phyloP scores from a whole-genome alignment of 2,888 invertebrate genomes.

The Lumbricus terrestris region DNA sequence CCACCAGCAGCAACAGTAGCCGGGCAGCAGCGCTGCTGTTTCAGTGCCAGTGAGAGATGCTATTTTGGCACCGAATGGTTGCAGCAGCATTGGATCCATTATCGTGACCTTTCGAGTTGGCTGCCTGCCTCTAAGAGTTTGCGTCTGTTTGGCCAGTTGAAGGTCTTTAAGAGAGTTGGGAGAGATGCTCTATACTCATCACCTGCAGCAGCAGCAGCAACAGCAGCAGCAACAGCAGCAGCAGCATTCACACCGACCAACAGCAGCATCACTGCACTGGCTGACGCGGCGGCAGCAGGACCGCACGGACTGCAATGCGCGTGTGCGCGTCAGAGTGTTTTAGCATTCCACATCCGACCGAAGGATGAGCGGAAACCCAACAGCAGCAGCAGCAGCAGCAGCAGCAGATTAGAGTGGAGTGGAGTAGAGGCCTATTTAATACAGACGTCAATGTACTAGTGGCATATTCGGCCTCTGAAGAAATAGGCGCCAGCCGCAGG shows the following conservation, averaged over 20 bases:
- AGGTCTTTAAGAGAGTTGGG: not conserved
- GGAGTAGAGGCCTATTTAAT: not conserved
- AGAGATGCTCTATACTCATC: not conserved
- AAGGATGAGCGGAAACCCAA: not conserved
- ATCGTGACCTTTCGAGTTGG: not conserved
- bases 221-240: not conserved
- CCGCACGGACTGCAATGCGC: not conserved
- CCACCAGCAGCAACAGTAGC: not conserved
- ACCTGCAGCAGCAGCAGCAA: not conserved
- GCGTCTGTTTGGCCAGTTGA: not conserved
- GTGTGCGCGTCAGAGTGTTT: not conserved
- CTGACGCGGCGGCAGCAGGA: not conserved
- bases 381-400: too few species aligned
- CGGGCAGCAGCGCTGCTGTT: not conserved
- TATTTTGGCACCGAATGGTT: conserved; percentile 3
- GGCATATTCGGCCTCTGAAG: not conserved
- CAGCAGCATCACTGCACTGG: not conserved
- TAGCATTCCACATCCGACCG: not conserved
- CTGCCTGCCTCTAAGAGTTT: not conserved
- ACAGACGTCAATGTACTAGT: not conserved
- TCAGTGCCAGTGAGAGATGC: not conserved
- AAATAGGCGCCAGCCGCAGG: too few species aligned
- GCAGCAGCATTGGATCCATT: not conserved
- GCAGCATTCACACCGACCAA: not conserved
- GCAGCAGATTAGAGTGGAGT: too few species aligned